phyloP scores from a whole-genome alignment of 2,797 vertebrate genomes.

The Limosa lapponica region DNA sequence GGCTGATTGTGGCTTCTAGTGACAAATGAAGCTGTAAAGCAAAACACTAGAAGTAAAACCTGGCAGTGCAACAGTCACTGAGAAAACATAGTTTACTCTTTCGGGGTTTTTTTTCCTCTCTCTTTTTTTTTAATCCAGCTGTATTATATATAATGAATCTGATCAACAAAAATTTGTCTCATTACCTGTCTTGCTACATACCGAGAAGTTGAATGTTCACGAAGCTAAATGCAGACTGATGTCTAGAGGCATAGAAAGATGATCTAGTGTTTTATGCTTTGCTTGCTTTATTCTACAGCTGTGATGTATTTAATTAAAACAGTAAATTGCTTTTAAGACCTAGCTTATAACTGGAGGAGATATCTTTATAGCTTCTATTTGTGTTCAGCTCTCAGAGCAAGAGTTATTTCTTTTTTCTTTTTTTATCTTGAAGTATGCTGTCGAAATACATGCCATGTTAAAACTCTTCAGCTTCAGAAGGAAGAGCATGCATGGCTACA shows the following conservation, averaged over 20 bases:
- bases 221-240: not conserved
- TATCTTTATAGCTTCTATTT: not conserved
- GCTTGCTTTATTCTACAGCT: not conserved
- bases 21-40: not conserved
- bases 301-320: constrained; percentile 19
- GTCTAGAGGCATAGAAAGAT: not conserved
- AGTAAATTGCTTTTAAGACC: constrained; percentile 20
- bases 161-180: not conserved
- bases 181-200: not conserved
- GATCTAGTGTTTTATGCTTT: not conserved
- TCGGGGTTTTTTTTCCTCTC: too few species aligned
- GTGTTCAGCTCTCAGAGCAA: not conserved
- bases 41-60: not conserved
- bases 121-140: not conserved
- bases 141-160: not conserved
- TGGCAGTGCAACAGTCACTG: not conserved
- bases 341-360: not conserved
- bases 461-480: not conserved
- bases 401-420: not conserved
- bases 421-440: not conserved
- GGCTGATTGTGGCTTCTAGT: not conserved
- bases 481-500: not conserved
- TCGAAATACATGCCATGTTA: not conserved
- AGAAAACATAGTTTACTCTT: not conserved
- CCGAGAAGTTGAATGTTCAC: not conserved